These are phyloP conservation scores for Ctenochaetus hawaiiensis DNA, from an alignment of 2,797 vertebrate genomes.

Conservation along the genomic window DNA sequence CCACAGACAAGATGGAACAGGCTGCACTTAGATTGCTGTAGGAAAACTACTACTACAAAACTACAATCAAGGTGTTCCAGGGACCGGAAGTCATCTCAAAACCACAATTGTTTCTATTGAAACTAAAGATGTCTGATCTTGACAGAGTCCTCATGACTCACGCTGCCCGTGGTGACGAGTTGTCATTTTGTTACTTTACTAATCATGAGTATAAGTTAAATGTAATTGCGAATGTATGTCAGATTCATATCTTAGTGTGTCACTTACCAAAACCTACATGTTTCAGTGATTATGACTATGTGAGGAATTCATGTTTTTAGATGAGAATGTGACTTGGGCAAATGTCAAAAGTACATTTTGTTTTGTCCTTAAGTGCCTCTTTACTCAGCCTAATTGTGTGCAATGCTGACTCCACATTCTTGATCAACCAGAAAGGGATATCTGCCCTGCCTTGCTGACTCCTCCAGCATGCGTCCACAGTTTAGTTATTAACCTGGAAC, in stretches of 20 bases:
- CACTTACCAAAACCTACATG: not conserved
- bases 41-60: conserved; percentile 87
- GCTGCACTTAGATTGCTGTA: conserved; percentile 48
- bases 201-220: not conserved
- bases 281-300: not conserved
- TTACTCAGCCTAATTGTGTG: conserved; percentile 39
- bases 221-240: not conserved
- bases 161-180: conserved; percentile 4
- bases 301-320: not conserved
- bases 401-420: conserved; percentile 69
- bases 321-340: not conserved
- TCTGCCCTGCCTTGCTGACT: conserved; percentile 68
- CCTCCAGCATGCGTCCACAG: conserved; percentile 61
- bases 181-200: not conserved
- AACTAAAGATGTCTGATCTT: conserved; percentile 30
- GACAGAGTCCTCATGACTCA: conserved; percentile 39
- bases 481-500: conserved; percentile 86
- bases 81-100: conserved; percentile 77
- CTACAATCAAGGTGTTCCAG: conserved; percentile 80
- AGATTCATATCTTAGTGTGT: not conserved
- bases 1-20: conserved; percentile 73
- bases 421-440: conserved; percentile 38
- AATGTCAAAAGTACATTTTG: conserved; percentile 11
- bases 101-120: conserved; percentile 54
- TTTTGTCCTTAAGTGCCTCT: not conserved